Evolutionary conservation across 1,140 invertebrate species (phyloP).

Genomic region (Schlechtendalia chinensis): DNA sequence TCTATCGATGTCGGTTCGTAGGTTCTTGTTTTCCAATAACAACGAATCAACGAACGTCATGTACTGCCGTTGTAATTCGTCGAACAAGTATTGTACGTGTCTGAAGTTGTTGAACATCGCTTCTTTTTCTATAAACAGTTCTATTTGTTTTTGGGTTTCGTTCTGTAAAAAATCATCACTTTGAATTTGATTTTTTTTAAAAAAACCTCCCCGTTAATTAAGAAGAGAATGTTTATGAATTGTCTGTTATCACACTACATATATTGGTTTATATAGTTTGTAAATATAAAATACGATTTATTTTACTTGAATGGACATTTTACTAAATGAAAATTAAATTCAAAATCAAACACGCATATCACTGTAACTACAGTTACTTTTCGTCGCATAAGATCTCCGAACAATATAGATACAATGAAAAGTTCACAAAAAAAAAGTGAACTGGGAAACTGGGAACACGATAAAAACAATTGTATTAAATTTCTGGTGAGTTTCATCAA

Average conservation of each 20-base stretch:
- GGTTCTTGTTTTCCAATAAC: not conserved
- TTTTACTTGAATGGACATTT: not conserved
- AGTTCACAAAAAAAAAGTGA: too few relatives aligned
- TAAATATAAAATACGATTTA: not conserved
- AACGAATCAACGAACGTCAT: not conserved
- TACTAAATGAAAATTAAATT: too few relatives aligned
- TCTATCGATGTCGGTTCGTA: not conserved
- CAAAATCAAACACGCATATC: not conserved
- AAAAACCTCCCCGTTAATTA: too few relatives aligned
- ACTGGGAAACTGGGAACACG: too few relatives aligned
- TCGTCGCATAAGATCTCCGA: too few relatives aligned
- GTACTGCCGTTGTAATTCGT: not conserved
- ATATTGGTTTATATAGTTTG: not conserved
- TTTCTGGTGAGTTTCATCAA: too few relatives aligned
- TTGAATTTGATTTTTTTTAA: too few relatives aligned
- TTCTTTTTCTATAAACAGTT: not conserved
- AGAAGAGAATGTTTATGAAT: not conserved
- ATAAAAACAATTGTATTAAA: too few relatives aligned
- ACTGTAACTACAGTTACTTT: too few relatives aligned
- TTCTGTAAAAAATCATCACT: not conserved
- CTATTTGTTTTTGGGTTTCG: not conserved
- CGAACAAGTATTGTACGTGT: not conserved
- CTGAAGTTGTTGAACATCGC: not conserved
- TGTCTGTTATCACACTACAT: too few relatives aligned
- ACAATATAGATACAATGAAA: too few relatives aligned